These are phyloP conservation scores for Drosophila rhopaloa DNA, from an alignment of 1,140 invertebrate genomes.

Conservation along the genomic window DNA sequence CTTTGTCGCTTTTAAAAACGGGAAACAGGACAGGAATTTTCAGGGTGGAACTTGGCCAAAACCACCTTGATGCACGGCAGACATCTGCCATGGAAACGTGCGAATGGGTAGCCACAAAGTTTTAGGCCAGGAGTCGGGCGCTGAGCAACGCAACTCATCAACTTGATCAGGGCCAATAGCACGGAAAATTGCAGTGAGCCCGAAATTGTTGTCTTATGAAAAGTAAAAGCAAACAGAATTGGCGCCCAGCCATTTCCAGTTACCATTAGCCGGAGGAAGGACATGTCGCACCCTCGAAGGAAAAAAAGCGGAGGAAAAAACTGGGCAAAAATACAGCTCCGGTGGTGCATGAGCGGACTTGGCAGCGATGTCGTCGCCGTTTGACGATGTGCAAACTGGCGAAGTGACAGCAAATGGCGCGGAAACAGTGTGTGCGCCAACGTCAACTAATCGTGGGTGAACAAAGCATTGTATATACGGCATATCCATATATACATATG, in stretches of 20 bases:
- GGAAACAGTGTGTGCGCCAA: slow-evolving; percentile 75
- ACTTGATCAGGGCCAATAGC: slow-evolving; percentile 72
- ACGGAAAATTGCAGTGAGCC: slow-evolving; percentile 70
- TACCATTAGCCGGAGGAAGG: slow-evolving; percentile 66
- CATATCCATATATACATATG: slow-evolving; percentile 22
- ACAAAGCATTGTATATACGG: slow-evolving; percentile 83
- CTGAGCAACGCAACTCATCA: slow-evolving; percentile 35
- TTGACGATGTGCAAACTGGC: slow-evolving; percentile 82
- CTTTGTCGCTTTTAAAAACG: slow-evolving; percentile 6
- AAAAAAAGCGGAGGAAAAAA: slow-evolving; percentile 11
- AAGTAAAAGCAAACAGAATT: slow-evolving; percentile 71
- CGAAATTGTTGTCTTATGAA: slow-evolving; percentile 63
- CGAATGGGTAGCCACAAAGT: slow-evolving; percentile 45
- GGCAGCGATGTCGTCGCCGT: slow-evolving; percentile 51
- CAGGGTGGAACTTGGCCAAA: slow-evolving; percentile 2
- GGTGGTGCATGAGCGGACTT: slow-evolving; percentile 76
- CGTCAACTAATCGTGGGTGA: slow-evolving; percentile 82
- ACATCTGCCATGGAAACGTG: slow-evolving; percentile 50
- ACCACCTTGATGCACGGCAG: slow-evolving; percentile 25
- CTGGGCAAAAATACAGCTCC: slow-evolving; percentile 27
- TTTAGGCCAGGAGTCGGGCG: slow-evolving; percentile 52
- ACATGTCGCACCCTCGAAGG: slow-evolving; percentile 28
- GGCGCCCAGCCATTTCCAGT: slow-evolving; percentile 74
- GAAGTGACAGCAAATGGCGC: slow-evolving; percentile 82
- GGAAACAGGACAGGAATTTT: slow-evolving; percentile 5